Conservation (phyloP, 2,797 vertebrate species). For the Crax fasciolata region DNA sequence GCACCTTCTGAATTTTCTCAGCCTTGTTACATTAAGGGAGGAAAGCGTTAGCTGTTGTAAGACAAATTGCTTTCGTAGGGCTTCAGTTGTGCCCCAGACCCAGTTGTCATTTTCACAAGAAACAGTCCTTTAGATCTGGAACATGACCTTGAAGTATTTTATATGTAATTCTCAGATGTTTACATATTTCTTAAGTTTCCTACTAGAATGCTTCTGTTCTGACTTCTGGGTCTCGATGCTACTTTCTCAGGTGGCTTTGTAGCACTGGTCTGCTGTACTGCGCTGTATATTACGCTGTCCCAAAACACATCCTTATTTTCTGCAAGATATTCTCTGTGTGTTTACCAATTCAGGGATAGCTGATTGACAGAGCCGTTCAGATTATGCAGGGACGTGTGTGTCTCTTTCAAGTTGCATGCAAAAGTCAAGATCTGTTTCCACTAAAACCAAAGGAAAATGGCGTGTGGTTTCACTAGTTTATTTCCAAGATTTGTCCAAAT, state of each 20-base stretch:
- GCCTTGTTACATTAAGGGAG: background rate
- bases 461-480: background rate
- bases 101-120: background rate
- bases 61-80: background rate
- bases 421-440: conserved; percentile 1
- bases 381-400: background rate
- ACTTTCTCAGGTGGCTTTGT: conserved; percentile 14
- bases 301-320: background rate
- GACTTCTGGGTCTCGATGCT: background rate
- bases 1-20: background rate
- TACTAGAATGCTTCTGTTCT: background rate
- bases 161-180: background rate
- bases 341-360: background rate
- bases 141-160: background rate
- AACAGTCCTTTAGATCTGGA: background rate
- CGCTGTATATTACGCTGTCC: background rate
- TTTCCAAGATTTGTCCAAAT: background rate
- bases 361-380: background rate
- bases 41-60: background rate
- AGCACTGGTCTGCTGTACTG: background rate
- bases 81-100: background rate
- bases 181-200: background rate
- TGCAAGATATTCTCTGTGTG: rapidly evolving
- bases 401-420: background rate
- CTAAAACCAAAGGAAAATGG: background rate